Percentiles rank a stretch among this genome's conserved stretches.
phyloP scores from a whole-genome alignment of 1,140 invertebrate species.

The Mamestra configurata region DNA sequence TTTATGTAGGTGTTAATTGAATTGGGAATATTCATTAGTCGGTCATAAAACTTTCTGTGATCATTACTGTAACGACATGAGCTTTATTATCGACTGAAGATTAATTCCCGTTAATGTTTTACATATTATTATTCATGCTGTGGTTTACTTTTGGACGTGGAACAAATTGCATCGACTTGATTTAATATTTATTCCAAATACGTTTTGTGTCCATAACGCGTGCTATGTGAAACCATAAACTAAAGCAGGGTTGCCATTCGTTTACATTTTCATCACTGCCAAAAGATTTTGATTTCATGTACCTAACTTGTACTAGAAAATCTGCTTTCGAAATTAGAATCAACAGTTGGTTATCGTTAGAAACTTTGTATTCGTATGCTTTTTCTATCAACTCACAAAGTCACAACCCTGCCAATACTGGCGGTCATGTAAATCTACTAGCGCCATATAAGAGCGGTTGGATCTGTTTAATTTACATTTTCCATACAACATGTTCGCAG shows the following conservation, averaged over 20 bases:
- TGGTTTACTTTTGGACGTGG: conserved; percentile 4
- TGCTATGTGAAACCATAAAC: not conserved
- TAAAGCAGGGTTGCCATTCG: not conserved
- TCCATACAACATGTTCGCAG: conserved; percentile 39
- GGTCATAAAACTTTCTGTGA: conserved; percentile 40
- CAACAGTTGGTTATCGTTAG: not conserved
- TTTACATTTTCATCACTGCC: too few relatives aligned
- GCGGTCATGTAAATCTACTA: conserved; percentile 15
- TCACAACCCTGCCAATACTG: conserved; percentile 13
- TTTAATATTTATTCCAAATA: conserved; percentile 35
- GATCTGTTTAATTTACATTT: conserved; percentile 48
- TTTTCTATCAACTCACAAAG: not conserved
- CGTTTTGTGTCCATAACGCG: conserved; percentile 26
- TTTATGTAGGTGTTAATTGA: conserved; percentile 48
- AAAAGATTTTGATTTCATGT: too few relatives aligned
- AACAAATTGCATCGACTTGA: conserved; percentile 32
- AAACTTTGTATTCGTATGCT: not conserved
- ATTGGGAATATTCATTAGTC: conserved; percentile 33
- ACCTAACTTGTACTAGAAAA: not conserved
- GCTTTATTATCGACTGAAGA: conserved; percentile 1
- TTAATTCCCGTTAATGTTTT: conserved; percentile 24
- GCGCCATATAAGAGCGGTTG: conserved; percentile 27
- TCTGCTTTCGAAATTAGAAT: not conserved
- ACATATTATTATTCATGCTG: not conserved
- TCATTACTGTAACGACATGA: conserved; percentile 24